Conservation (phyloP, 2,113 vertebrate species). For the Lycocorax pyrrhopterus region DNA sequence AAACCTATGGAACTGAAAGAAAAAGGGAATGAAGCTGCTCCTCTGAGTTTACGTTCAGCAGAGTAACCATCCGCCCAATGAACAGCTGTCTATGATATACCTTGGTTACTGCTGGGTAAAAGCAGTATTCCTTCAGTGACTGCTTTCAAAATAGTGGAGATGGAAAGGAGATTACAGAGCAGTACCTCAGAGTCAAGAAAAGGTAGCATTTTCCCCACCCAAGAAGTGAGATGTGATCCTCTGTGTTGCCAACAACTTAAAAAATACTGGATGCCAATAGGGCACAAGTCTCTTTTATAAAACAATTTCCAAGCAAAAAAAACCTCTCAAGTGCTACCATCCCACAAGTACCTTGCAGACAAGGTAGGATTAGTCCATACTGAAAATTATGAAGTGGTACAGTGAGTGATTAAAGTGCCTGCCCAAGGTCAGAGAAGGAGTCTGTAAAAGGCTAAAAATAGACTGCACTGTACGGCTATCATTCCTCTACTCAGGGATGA, state of each 20-base stretch:
- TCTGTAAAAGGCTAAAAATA: conserved; percentile 1
- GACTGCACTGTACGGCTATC: not conserved
- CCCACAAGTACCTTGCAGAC: not conserved
- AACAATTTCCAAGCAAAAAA: not conserved
- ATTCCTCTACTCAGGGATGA: not conserved
- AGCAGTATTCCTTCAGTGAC: not conserved
- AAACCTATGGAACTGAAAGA: not conserved
- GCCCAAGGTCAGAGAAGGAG: not conserved
- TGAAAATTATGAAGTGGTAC: not conserved
- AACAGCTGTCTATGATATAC: not conserved
- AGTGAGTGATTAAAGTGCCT: not conserved
- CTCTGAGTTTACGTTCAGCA: not conserved
- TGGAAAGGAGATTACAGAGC: not conserved
- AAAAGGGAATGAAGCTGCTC: not conserved
- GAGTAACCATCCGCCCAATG: not conserved
- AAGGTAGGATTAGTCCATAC: not conserved
- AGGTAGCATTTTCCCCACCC: not conserved
- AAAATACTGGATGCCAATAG: not conserved
- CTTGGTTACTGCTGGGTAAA: not conserved
- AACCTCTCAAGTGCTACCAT: not conserved
- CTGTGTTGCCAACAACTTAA: not conserved
- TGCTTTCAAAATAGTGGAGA: not conserved
- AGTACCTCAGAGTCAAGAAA: not conserved
- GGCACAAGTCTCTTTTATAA: not conserved
- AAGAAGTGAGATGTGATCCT: not conserved